phyloP scores from a whole-genome alignment of 2,888 invertebrate species.

The Ophioninae sp. region DNA sequence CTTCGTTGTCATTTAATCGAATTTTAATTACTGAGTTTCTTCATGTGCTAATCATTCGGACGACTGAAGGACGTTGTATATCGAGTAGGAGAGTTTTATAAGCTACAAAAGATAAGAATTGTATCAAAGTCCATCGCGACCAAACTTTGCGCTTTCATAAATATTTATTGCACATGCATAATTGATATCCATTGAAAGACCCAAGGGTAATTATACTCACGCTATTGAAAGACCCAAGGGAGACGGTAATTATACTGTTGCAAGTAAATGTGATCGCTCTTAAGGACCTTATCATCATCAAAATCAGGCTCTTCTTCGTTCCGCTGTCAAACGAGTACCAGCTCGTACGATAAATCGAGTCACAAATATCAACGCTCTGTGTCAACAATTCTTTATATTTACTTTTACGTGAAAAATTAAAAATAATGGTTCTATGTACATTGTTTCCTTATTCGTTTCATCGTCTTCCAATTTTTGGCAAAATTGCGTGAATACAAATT shows the following conservation, averaged over 20 bases:
- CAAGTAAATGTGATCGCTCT: conserved; percentile 66
- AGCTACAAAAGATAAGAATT: neutral
- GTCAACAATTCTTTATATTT: neutral
- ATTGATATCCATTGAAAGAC: conserved; percentile 51
- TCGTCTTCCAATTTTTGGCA: neutral
- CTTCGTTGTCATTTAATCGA: neutral
- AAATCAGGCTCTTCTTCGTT: conserved; percentile 61
- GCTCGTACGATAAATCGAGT: conserved; percentile 66
- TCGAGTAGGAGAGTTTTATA: conserved; percentile 66
- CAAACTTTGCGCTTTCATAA: neutral
- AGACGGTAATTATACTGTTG: conserved; percentile 61
- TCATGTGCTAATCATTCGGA: neutral
- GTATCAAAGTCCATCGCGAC: neutral
- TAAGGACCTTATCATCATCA: conserved; percentile 63
- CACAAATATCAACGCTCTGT: conserved; percentile 64
- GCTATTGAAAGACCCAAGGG: conserved; percentile 63
- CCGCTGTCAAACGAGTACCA: conserved; percentile 59
- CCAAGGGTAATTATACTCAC: conserved; percentile 64
- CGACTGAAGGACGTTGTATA: conserved; percentile 65
- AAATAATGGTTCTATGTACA: neutral
- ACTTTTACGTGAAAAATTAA: neutral
- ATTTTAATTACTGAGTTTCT: neutral
- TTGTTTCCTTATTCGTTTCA: neutral
- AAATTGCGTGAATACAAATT: neutral
- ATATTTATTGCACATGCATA: neutral